A percentile compares a stretch with the other conserved stretches of the same genome.
Evolutionary conservation across 1,140 invertebrate species (phyloP).

Genomic region (Pygmarrhopalites habei): DNA sequence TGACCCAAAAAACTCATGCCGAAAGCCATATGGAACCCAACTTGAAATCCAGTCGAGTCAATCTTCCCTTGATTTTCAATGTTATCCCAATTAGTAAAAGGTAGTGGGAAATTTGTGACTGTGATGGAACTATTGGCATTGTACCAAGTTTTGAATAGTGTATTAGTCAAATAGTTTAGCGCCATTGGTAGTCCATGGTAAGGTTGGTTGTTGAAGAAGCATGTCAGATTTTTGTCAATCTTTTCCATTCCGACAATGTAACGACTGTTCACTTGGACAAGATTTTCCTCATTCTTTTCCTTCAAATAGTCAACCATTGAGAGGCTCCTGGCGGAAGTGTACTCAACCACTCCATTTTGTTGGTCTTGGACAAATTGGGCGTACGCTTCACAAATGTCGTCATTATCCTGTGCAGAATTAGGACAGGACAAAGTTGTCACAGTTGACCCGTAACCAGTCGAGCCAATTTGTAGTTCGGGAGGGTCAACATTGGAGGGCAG

Average conservation of each 20-base stretch:
- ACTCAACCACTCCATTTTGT: too few species aligned
- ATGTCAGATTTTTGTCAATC: slow-evolving; percentile 24
- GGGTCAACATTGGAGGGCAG: slow-evolving; percentile 16
- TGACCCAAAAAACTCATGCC: slow-evolving; percentile 50
- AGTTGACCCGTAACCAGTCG: too few species aligned
- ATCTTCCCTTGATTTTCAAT: slow-evolving; percentile 14
- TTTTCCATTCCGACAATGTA: slow-evolving; percentile 39
- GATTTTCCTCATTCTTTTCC: too few species aligned
- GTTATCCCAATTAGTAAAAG: slow-evolving; percentile 41
- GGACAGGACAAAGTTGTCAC: too few species aligned
- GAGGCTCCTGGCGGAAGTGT: too few species aligned
- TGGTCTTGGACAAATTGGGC: too few species aligned
- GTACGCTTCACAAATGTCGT: too few species aligned
- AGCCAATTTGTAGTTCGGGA: not conserved
- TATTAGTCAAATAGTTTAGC: slow-evolving; percentile 44
- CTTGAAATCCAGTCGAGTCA: slow-evolving; percentile 41
- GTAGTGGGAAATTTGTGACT: slow-evolving; percentile 54
- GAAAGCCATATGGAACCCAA: slow-evolving; percentile 45
- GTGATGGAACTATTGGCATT: slow-evolving; percentile 45
- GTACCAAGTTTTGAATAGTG: slow-evolving; percentile 38
- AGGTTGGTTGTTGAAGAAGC: slow-evolving; percentile 49
- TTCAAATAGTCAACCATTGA: too few species aligned
- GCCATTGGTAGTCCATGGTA: slow-evolving; percentile 47
- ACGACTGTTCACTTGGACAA: slow-evolving; percentile 40
- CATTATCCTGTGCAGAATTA: too few species aligned